phyloP scores from a whole-genome alignment of 2,113 vertebrate species.

The Sceloporus undulatus region DNA sequence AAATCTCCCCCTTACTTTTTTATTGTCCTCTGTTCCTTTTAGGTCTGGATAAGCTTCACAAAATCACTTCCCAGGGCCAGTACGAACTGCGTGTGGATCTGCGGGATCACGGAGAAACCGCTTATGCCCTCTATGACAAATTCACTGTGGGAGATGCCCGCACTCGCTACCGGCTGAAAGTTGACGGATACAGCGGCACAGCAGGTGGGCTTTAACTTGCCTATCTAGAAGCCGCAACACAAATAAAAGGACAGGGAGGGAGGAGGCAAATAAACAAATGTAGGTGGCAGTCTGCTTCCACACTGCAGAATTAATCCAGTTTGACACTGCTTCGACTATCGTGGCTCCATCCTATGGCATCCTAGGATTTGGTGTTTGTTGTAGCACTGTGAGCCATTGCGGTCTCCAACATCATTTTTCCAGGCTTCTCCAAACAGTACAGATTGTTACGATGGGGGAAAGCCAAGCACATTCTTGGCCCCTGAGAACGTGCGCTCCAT shows the following conservation, averaged over 20 bases:
- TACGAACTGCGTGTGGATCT: slow-evolving; percentile 96
- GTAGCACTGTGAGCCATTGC: too few relatives aligned
- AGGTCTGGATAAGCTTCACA: slow-evolving; percentile 94
- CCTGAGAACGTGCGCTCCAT: too few relatives aligned
- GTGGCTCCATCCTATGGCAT: too few relatives aligned
- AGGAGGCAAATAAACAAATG: background rate
- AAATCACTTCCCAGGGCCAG: slow-evolving; percentile 91
- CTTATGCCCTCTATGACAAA: slow-evolving; percentile 90
- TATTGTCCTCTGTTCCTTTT: background rate
- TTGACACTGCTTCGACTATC: too few relatives aligned
- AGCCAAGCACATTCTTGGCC: too few relatives aligned
- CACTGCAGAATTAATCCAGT: too few relatives aligned
- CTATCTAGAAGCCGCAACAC: background rate
- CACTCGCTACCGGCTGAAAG: slow-evolving; percentile 89
- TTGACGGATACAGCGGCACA: slow-evolving; percentile 94
- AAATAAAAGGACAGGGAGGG: background rate
- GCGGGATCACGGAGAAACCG: slow-evolving; percentile 85
- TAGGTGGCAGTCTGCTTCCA: too few relatives aligned
- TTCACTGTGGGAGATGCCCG: slow-evolving; percentile 90
- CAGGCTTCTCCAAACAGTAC: too few relatives aligned
- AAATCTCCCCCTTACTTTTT: background rate
- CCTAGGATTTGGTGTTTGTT: too few relatives aligned
- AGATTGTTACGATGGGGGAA: too few relatives aligned
- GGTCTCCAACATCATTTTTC: too few relatives aligned
- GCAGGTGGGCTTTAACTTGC: slow-evolving; percentile 81